A percentile compares a stretch with the other conserved stretches of the same genome.
phyloP scores from a whole-genome alignment of 2,888 invertebrate genomes.

The Leptopilina drosophilae region DNA sequence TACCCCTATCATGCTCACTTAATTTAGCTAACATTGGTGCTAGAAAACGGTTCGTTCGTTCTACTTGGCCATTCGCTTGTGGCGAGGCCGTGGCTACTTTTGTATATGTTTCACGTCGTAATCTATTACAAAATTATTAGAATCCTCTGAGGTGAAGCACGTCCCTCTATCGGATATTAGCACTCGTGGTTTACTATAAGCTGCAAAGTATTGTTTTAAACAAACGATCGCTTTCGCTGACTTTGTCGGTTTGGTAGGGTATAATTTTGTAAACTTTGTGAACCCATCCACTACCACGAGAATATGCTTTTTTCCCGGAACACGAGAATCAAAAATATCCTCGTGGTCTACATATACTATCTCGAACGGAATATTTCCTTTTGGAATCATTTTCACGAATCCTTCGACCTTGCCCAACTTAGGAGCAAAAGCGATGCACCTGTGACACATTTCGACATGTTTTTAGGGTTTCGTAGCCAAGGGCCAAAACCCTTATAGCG shows the following conservation, averaged over 20 bases:
- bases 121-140: slow-evolving; percentile 26
- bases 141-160: slow-evolving; percentile 47
- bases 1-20: background rate
- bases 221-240: slow-evolving; percentile 39
- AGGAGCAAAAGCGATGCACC: slow-evolving; percentile 39
- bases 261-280: slow-evolving; percentile 45
- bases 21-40: background rate
- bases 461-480: too few relatives aligned
- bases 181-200: slow-evolving; percentile 34
- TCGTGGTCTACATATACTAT: slow-evolving; percentile 50
- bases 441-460: slow-evolving; percentile 48
- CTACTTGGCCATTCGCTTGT: slow-evolving; percentile 49
- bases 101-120: slow-evolving; percentile 15
- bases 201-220: slow-evolving; percentile 18
- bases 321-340: slow-evolving; percentile 20
- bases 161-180: slow-evolving; percentile 47
- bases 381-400: slow-evolving; percentile 48
- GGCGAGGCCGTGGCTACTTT: slow-evolving; percentile 27
- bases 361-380: slow-evolving; percentile 46
- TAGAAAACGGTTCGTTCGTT: slow-evolving; percentile 1
- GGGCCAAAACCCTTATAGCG: too few relatives aligned
- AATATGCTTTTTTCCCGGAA: slow-evolving; percentile 39
- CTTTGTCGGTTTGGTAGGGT: slow-evolving; percentile 44
- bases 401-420: slow-evolving; percentile 49
- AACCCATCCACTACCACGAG: slow-evolving; percentile 5